Conservation (phyloP, 2,113 vertebrate genomes). For the Forbesichthys papilliferus region DNA sequence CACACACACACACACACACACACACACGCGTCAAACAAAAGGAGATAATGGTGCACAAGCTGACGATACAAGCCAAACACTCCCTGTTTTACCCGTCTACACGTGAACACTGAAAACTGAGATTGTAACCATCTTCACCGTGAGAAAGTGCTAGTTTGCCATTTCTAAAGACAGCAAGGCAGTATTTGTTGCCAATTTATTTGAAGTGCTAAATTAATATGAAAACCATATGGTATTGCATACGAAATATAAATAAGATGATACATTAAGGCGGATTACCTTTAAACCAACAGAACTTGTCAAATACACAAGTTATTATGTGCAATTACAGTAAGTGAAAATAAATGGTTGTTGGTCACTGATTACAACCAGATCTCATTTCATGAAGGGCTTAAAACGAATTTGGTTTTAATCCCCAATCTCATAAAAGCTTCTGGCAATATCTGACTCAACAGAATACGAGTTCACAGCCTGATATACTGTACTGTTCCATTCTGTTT, state of each 20-base stretch:
- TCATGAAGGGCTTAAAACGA: not conserved
- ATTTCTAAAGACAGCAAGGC: conserved; percentile 50
- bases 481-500: too few relatives aligned
- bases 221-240: not conserved
- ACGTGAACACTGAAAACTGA: too few relatives aligned
- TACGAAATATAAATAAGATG: not conserved
- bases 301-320: conserved; percentile 11
- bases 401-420: not conserved
- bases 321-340: conserved; percentile 2
- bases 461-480: too few relatives aligned
- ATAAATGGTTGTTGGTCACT: not conserved
- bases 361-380: conserved; percentile 7
- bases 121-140: too few relatives aligned
- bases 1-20: too few relatives aligned
- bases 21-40: too few relatives aligned
- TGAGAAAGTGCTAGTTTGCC: conserved; percentile 46
- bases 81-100: too few relatives aligned
- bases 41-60: too few relatives aligned
- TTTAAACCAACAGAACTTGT: too few relatives aligned
- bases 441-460: too few relatives aligned
- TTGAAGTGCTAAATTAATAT: not conserved
- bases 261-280: too few relatives aligned
- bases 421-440: not conserved
- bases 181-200: conserved; percentile 8
- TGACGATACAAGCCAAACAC: too few relatives aligned